Evolutionary conservation across 2,113 vertebrate species (phyloP).

Genomic region (Sebastes schlegelii): DNA sequence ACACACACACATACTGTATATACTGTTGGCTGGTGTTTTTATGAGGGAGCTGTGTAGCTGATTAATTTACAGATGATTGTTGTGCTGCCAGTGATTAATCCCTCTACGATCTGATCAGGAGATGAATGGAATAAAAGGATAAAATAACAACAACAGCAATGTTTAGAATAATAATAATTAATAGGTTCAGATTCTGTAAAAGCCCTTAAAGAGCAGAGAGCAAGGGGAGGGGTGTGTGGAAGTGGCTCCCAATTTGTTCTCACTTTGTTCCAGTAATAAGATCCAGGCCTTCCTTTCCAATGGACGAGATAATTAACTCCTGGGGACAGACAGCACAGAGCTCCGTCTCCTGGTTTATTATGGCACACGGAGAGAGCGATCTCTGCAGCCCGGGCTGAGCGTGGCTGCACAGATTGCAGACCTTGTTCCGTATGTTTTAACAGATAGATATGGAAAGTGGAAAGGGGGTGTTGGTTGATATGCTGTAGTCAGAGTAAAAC

Average conservation of each 20-base stretch:
- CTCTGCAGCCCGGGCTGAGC: slow-evolving; percentile 53
- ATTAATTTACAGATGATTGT: slow-evolving; percentile 78
- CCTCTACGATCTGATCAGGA: slow-evolving; percentile 69
- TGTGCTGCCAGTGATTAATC: slow-evolving; percentile 76
- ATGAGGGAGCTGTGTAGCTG: slow-evolving; percentile 57
- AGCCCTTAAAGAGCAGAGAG: slow-evolving; percentile 71
- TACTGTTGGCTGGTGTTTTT: slow-evolving; percentile 54
- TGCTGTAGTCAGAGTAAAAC: slow-evolving; percentile 7
- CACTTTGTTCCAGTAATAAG: slow-evolving; percentile 86
- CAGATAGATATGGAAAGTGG: slow-evolving; percentile 57
- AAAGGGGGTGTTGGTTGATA: slow-evolving; percentile 6
- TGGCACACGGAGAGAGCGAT: slow-evolving; percentile 57
- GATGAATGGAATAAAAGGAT: slow-evolving; percentile 50
- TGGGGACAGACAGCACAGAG: slow-evolving; percentile 74
- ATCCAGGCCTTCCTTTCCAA: slow-evolving; percentile 80
- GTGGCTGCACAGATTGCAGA: slow-evolving; percentile 67
- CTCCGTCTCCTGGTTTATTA: slow-evolving; percentile 78
- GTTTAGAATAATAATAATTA: slow-evolving; percentile 74
- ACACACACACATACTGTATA: slow-evolving; percentile 36
- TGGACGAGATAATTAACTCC: slow-evolving; percentile 85
- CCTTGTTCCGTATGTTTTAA: slow-evolving; percentile 65
- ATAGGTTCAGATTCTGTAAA: slow-evolving; percentile 74
- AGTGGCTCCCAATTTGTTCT: slow-evolving; percentile 84
- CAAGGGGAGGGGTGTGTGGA: slow-evolving; percentile 58
- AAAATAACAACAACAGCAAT: slow-evolving; percentile 41